Base-by-base conservation (phyloP, 1,140 invertebrate genomes). In the Zaprionus nigranus region DNA sequence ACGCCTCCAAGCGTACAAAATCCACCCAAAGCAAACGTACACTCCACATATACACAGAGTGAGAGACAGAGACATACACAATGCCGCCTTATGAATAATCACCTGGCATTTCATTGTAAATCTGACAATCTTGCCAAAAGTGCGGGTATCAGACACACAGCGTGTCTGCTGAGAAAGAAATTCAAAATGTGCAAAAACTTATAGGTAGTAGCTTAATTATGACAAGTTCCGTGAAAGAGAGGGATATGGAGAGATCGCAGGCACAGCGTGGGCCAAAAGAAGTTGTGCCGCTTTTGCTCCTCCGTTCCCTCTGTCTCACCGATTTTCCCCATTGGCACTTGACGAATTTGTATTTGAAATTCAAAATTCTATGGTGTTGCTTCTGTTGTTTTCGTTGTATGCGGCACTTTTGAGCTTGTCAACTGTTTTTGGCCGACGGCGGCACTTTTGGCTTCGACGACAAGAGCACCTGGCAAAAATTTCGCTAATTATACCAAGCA, bases 61-160 rank as follows among this genome's bases (percentile, higher is more conserved):
- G 40, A 43, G 40, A 43, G 40, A 43, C 5, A 7, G 6, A 43
- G 40, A 46, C 40, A 46, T 11, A 75, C 60, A 64, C 64, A 34
- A 59, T 49, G 65, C 66, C 79, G 62, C 67, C 82, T 86, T 86
- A 76, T 86, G 79, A 86, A 86, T 86, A 87, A 87, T 87, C 83
- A 79, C 76, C 71, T 43, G 57, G 67, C 82, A 70, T 68, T 78
- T 78, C 60, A 78, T 69, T 77, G 79, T 80, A 86, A 86, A 71
- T 70, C 73, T 36, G 69, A 72, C 61, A 82, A 75, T 74, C 82
- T 85, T 79, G 77, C 61, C 81, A 84, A 76, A 87, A 70, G 71
- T 85, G 78, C 75, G 80, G 74, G 66, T 58, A 75, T 63, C 60
- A 54, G 54, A 40, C 40, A 79, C 59, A 73, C 49, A 57, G 63